Base-by-base conservation (phyloP, 2,888 invertebrate genomes). In the Chromoteleia sp. region DNA sequence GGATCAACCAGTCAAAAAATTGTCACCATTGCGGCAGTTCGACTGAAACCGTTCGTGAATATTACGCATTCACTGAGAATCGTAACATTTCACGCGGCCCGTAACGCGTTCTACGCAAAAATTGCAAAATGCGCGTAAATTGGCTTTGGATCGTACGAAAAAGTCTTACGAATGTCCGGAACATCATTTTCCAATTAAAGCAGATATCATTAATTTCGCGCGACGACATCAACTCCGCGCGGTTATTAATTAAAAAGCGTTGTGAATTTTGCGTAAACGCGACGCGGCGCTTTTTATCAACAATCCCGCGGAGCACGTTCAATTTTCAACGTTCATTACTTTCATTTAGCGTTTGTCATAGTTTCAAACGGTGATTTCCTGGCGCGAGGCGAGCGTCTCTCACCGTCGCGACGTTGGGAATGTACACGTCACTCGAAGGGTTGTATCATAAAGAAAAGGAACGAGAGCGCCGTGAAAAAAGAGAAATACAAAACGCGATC, bases 371-470 rank as follows among this genome's bases (percentile, higher is more conserved):
- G 77, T 63, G 73, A 78, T 78, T 78, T 82, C 81, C 81, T 29
- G 77, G 67, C 30, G 30, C 50, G 52, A 43, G 43, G 71, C 41
- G 84, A 61, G 71, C 59, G 67, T 63, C 79, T 78, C 79, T 76
- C 65, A 39, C 74, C 80, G 82, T 83, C 81, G 83, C 67, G 74
- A 77, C 82, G 75, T 71, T 74, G 58, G 71, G 52, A 77, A 54
- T 58, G 67, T 65, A 70, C 75, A 74, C 77, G 78, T 81, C 80
- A 83, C 29, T 67, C 75, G 79, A 75, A 76, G 79, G 79, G 76
- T 70, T 68, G 65, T 39, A 61, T 56, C 29, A 73, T 67, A 73
- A 79, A 73, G 73, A 79, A 75, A 67, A 71, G 78, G 61, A 78
- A 54, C 56, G 56, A 74, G 58, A 54, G 17, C 58, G 43, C 19